These are phyloP conservation scores for Scalopus aquaticus DNA, from an alignment of 2,113 vertebrate species.

Conservation along the genomic window DNA sequence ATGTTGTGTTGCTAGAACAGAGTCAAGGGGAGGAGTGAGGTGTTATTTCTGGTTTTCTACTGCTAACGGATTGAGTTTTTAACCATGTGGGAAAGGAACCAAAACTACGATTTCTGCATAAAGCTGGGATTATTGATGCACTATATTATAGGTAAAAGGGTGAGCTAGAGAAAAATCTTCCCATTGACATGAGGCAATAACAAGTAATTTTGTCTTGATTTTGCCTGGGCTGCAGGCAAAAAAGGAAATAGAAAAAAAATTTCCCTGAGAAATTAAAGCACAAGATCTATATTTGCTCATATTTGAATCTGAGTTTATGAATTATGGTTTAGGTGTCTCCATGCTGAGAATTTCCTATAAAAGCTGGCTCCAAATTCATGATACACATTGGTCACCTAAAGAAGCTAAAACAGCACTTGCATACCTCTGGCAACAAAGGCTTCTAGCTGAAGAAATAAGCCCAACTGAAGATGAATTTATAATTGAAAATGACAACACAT, in stretches of 20 bases:
- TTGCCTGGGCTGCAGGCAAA: conserved; percentile 39
- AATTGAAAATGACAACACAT: not conserved
- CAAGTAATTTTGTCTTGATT: conserved; percentile 41
- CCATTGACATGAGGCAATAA: not conserved
- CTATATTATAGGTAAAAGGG: not conserved
- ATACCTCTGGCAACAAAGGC: not conserved
- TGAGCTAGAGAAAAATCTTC: not conserved
- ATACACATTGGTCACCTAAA: not conserved
- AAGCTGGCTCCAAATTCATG: conserved; percentile 37
- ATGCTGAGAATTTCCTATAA: conserved; percentile 27
- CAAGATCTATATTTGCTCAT: not conserved
- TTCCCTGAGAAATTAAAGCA: conserved; percentile 14
- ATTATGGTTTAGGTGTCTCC: not conserved
- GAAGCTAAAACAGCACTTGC: conserved; percentile 16
- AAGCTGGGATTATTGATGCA: not conserved
- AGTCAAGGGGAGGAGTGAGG: not conserved
- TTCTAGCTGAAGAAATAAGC: conserved; percentile 43
- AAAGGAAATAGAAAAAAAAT: not conserved
- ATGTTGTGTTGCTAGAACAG: not conserved
- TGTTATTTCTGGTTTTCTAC: conserved; percentile 43
- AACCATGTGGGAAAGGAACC: conserved; percentile 14
- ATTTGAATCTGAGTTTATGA: conserved; percentile 23
- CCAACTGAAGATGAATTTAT: conserved; percentile 33
- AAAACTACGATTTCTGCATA: not conserved
- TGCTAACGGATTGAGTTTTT: not conserved